phyloP scores from a whole-genome alignment of 1,140 invertebrate species.

The Aphidius gifuensis region DNA sequence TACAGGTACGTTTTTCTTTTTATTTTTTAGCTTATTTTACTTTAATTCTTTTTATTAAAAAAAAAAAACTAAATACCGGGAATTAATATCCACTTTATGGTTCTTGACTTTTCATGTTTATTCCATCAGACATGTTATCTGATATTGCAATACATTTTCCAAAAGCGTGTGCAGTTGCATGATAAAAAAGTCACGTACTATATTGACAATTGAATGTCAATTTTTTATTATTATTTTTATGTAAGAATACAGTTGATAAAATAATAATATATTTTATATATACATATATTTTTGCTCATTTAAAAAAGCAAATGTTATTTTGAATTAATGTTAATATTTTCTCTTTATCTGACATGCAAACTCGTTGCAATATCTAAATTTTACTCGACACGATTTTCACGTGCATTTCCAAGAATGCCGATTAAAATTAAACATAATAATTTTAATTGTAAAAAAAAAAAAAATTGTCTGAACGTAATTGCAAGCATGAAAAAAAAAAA shows the following conservation, averaged over 20 bases:
- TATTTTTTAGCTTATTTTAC: neutral
- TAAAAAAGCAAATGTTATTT: too few species aligned
- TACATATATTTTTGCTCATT: too few species aligned
- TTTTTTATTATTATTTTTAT: too few species aligned
- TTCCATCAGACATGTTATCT: conserved; percentile 1
- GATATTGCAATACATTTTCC: neutral
- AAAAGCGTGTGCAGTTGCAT: too few species aligned
- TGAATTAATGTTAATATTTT: neutral
- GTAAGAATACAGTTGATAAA: too few species aligned
- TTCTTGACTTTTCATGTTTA: conserved; percentile 10
- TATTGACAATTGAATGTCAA: too few species aligned
- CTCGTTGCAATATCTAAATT: neutral
- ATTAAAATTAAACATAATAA: too few species aligned
- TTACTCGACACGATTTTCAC: neutral
- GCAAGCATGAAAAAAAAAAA: too few species aligned
- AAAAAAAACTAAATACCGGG: neutral
- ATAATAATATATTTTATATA: too few species aligned
- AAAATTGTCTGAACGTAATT: neutral
- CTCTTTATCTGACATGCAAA: neutral
- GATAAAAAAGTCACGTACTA: too few species aligned
- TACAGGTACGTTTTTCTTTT: neutral
- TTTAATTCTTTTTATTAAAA: too few species aligned
- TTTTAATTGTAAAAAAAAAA: neutral
- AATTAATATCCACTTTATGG: conserved; percentile 3
- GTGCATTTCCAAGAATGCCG: neutral